These are phyloP conservation scores for Narcine bancroftii DNA, from an alignment of 2,113 vertebrate genomes.

Conservation along the genomic window DNA sequence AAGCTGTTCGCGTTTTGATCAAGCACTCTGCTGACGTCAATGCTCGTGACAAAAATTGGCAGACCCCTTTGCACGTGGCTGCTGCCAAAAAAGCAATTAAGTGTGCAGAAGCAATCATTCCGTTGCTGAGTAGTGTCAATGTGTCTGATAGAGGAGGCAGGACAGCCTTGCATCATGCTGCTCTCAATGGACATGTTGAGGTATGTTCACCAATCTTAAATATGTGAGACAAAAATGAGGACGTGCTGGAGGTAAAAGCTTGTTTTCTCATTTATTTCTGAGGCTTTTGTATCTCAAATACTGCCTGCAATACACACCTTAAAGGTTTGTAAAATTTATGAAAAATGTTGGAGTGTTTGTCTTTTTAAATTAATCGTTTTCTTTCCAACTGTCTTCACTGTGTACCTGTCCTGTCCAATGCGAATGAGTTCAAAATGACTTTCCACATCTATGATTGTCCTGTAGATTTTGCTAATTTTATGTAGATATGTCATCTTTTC, in stretches of 20 bases:
- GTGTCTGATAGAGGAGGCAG: constrained; percentile 88
- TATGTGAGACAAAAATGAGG: not conserved
- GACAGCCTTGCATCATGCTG: constrained; percentile 86
- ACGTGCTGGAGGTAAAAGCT: not conserved
- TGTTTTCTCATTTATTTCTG: not conserved
- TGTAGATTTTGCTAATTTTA: not conserved
- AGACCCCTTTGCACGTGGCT: constrained; percentile 86
- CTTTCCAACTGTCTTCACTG: not conserved
- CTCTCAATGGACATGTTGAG: constrained; percentile 88
- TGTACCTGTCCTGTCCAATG: not conserved
- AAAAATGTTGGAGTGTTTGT: not conserved
- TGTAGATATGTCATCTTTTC: not conserved
- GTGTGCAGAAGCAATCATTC: constrained; percentile 84
- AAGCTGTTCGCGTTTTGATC: constrained; percentile 82
- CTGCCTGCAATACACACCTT: not conserved
- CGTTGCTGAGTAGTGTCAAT: constrained; percentile 85
- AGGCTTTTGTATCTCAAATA: not conserved
- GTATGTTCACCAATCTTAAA: constrained; percentile 47
- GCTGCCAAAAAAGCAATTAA: constrained; percentile 83
- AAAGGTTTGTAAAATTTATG: not conserved
- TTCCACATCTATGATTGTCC: not conserved
- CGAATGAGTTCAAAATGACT: not conserved
- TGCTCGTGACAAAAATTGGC: constrained; percentile 96
- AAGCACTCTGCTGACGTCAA: constrained; percentile 93
- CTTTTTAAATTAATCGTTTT: not conserved